Conservation (phyloP, 1,140 invertebrate genomes). For the Lutraria rhynchaena region DNA sequence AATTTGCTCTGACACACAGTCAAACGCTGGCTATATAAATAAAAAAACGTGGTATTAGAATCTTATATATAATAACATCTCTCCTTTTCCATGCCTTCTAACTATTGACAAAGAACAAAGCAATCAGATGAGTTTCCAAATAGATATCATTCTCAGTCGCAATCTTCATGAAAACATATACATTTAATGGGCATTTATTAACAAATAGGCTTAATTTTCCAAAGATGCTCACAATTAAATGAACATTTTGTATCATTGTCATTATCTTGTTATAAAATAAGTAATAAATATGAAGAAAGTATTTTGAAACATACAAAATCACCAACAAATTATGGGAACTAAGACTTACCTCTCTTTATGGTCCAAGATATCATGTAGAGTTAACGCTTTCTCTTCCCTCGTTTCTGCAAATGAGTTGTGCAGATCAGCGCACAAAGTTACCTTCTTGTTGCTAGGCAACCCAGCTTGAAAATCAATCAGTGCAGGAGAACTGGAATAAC, state of each 20-base stretch:
- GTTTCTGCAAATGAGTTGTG: conserved; percentile 76
- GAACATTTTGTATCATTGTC: too few species aligned
- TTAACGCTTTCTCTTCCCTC: conserved; percentile 79
- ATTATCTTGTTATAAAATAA: neutral
- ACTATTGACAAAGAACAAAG: too few species aligned
- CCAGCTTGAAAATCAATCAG: conserved; percentile 72
- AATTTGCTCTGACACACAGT: conserved; percentile 78
- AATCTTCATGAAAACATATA: neutral
- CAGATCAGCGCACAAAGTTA: conserved; percentile 65
- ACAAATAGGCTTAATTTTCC: neutral
- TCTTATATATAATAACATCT: too few species aligned
- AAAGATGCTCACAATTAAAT: too few species aligned
- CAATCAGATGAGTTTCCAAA: neutral
- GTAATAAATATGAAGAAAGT: neutral
- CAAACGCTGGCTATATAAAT: conserved; percentile 72
- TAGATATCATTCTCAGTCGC: neutral
- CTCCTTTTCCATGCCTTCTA: too few species aligned
- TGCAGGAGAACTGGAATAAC: conserved; percentile 71
- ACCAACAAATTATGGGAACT: too few species aligned
- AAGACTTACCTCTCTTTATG: conserved; percentile 79
- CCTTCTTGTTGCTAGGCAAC: conserved; percentile 70
- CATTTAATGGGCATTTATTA: neutral
- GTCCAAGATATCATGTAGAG: conserved; percentile 78
- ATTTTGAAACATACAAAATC: too few species aligned
- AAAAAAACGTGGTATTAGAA: too few species aligned